Base-by-base conservation (phyloP, 1,140 invertebrate genomes). In the Heliothis virescens region DNA sequence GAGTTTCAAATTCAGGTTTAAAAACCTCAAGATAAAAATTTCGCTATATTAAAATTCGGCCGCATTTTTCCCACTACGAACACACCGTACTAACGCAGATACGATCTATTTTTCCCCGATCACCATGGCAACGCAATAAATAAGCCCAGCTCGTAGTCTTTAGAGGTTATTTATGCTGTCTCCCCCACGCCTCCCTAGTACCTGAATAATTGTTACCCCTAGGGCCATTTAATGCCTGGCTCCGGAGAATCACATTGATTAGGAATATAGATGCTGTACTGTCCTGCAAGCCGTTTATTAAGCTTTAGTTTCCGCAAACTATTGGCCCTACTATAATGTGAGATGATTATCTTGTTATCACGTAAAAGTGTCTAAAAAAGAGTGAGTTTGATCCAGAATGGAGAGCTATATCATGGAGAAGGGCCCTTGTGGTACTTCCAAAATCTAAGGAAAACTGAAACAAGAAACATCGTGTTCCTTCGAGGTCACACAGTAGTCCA, bases 171-270 rank as follows among this genome's bases (percentile, higher is more conserved):
- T 81, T 79, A 79, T 72, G 65, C 41, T 48, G 50, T 47, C 74
- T 76, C 15, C 74, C 52, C 74, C 60, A 76, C 74, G 74, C 74
- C 74, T 63, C 48, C 65, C 65, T 15, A 13, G 62, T 15, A 76
- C 59, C 60, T 65, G 74, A 76, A 65, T 76, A 76, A 76, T 76
- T 76, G 63, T 71, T 57, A 59, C 65, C 53, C 76, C 53, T 47
- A 69, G 41, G 76, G 76, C 50, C 50, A 48, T 73, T 67, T 75
- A 59, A 60, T 65, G 47, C 71, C 29, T 82, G 77, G 69, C 50
- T 16, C 47, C 16, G 55, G 53, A 21, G 59, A 82, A 84, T 84
- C 65, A 80, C 71, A 84, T 80, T 82, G 74, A 84, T 84, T 80
- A 80, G 50, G 75, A 77, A 79, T 79, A 59, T 62, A 80, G 77